Percentiles rank a stretch among this genome's conserved stretches.
These are phyloP conservation scores for Scomberomorus guttatus DNA, from an alignment of 2,797 vertebrate genomes.

Conservation along the genomic window DNA sequence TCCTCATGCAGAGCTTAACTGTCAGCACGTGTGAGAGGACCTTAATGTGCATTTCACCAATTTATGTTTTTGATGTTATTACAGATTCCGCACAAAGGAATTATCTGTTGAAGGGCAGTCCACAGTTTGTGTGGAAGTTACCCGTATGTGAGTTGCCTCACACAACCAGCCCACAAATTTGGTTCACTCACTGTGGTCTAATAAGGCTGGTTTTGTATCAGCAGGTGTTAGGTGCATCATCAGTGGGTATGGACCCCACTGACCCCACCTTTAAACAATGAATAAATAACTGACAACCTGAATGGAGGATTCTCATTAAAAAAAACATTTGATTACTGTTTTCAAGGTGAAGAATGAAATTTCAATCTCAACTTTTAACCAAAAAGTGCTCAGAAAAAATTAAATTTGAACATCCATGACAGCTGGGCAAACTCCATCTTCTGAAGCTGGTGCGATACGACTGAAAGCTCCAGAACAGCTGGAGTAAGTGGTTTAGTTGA, in stretches of 20 bases:
- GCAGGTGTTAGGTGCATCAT: not conserved
- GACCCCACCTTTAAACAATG: not conserved
- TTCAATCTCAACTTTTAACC: not conserved
- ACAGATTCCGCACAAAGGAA: constrained; percentile 31
- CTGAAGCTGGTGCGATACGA: not conserved
- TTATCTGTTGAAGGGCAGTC: constrained; percentile 6
- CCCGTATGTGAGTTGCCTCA: constrained; percentile 10
- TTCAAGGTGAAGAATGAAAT: not conserved
- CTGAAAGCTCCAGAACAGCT: not conserved
- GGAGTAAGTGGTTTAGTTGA: no score
- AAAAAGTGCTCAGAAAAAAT: not conserved
- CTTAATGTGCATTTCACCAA: constrained; percentile 43
- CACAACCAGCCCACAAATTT: constrained; percentile 2
- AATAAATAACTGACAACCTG: not conserved
- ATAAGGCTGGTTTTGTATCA: not conserved
- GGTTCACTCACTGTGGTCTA: not conserved
- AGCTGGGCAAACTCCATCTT: not conserved
- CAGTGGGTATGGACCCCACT: not conserved
- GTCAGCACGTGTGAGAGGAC: constrained; percentile 44
- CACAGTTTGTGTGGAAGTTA: constrained; percentile 15
- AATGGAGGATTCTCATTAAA: not conserved
- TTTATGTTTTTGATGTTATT: constrained; percentile 37
- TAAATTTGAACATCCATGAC: not conserved
- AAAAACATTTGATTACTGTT: not conserved
- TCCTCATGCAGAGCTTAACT: constrained; percentile 42